Conservation (phyloP, 2,888 invertebrate genomes). For the Drosophila basisetae region DNA sequence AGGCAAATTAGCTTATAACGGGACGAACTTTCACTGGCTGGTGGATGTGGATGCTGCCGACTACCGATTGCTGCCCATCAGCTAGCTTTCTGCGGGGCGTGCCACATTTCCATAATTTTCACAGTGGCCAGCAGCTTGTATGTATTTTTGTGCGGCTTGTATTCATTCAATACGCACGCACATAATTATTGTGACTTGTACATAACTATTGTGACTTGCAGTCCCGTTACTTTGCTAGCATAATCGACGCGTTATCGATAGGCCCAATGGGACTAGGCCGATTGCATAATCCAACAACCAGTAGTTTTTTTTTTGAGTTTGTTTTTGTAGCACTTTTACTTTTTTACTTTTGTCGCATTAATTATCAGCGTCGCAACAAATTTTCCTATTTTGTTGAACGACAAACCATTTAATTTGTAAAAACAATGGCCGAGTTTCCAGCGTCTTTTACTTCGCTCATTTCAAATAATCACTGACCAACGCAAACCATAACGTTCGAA, state of each 20-base stretch:
- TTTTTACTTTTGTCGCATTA: constrained; percentile 74
- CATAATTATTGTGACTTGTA: neutral
- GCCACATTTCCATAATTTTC: constrained; percentile 52
- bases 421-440: constrained; percentile 24
- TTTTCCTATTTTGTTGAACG: constrained; percentile 61
- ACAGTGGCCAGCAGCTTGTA: constrained; percentile 22
- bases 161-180: neutral
- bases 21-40: constrained; percentile 74
- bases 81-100: constrained; percentile 47
- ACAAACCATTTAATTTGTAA: constrained; percentile 46
- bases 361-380: constrained; percentile 49
- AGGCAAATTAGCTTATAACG: constrained; percentile 77
- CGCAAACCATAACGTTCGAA: neutral
- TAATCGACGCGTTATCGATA: constrained; percentile 42
- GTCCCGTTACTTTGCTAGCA: constrained; percentile 26
- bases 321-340: constrained; percentile 63
- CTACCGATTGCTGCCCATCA: constrained; percentile 21
- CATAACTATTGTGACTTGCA: constrained; percentile 18
- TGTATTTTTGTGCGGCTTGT: neutral
- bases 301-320: neutral
- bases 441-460: constrained; percentile 6
- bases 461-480: constrained; percentile 16
- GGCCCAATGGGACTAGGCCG: neutral
- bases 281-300: constrained; percentile 29
- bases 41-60: constrained; percentile 37